Conservation (phyloP, 2,888 invertebrate species). For the Leptopilina syphax region DNA sequence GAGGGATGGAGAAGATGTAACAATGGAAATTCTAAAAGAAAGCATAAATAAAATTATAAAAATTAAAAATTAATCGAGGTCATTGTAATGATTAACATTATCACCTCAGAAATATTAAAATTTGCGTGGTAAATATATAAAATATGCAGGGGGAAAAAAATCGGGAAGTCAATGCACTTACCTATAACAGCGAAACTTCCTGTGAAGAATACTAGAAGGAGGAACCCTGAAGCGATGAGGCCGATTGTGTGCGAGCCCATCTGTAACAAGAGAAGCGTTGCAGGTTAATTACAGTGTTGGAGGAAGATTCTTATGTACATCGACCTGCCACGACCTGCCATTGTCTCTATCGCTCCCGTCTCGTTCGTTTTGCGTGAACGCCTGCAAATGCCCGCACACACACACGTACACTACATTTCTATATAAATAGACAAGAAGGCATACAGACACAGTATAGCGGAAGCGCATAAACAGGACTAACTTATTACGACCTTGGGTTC, state of each 20-base stretch:
- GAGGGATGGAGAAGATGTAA: too few relatives aligned
- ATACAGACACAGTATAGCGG: conserved; percentile 33
- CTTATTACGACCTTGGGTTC: conserved; percentile 17
- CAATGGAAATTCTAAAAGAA: too few relatives aligned
- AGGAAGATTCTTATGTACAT: conserved; percentile 49
- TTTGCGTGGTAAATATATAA: background rate
- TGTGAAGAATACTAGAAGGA: conserved; percentile 66
- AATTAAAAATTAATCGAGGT: too few relatives aligned
- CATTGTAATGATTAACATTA: too few relatives aligned
- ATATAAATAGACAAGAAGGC: too few relatives aligned
- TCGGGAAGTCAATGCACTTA: conserved; percentile 58
- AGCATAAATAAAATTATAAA: too few relatives aligned
- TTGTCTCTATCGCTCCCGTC: conserved; percentile 46
- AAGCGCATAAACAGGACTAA: conserved; percentile 43
- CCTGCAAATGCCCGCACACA: conserved; percentile 1
- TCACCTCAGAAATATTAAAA: too few relatives aligned
- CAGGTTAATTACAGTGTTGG: conserved; percentile 55
- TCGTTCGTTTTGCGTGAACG: conserved; percentile 34
- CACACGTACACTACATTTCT: background rate
- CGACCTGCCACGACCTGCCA: conserved; percentile 51
- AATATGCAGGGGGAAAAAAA: background rate
- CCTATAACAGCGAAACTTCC: conserved; percentile 66
- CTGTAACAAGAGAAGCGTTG: conserved; percentile 66
- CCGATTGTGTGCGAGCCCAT: conserved; percentile 70
- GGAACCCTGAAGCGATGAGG: conserved; percentile 63